Conservation (phyloP, 1,140 invertebrate species). For the Nymphalis io region DNA sequence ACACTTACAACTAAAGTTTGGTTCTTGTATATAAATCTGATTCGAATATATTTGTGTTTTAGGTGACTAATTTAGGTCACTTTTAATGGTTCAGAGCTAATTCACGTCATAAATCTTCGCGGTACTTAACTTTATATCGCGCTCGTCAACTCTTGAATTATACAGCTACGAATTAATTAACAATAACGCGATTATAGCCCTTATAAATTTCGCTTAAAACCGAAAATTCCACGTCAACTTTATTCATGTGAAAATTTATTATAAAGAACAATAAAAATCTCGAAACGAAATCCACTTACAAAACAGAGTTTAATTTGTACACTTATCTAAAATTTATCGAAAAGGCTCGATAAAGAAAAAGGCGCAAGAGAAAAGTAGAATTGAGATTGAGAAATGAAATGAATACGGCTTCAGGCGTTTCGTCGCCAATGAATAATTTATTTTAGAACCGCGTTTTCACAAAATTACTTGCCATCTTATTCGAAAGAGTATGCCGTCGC, state of each 20-base stretch:
- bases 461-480: conserved; percentile 76
- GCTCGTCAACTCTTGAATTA: conserved; percentile 38
- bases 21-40: conserved; percentile 28
- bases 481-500: conserved; percentile 60
- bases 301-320: conserved; percentile 61
- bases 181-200: conserved; percentile 26
- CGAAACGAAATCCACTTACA: conserved; percentile 39
- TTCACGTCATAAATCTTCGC: conserved; percentile 40
- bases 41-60: conserved; percentile 28
- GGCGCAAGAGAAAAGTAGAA: conserved; percentile 63
- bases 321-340: conserved; percentile 76
- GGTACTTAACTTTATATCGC: conserved; percentile 40
- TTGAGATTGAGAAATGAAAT: conserved; percentile 79
- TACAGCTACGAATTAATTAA: conserved; percentile 31
- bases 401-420: conserved; percentile 76
- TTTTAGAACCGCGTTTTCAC: conserved; percentile 73
- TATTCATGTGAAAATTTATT: conserved; percentile 31
- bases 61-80: conserved; percentile 36
- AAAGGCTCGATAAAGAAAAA: conserved; percentile 68
- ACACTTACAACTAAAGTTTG: conserved; percentile 47
- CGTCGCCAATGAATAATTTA: conserved; percentile 79
- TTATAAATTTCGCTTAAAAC: conserved; percentile 28
- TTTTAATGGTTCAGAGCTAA: conserved; percentile 39
- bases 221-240: conserved; percentile 16
- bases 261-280: conserved; percentile 36